Conservation (phyloP, 1,140 invertebrate species). For the Bombus fervidus region DNA sequence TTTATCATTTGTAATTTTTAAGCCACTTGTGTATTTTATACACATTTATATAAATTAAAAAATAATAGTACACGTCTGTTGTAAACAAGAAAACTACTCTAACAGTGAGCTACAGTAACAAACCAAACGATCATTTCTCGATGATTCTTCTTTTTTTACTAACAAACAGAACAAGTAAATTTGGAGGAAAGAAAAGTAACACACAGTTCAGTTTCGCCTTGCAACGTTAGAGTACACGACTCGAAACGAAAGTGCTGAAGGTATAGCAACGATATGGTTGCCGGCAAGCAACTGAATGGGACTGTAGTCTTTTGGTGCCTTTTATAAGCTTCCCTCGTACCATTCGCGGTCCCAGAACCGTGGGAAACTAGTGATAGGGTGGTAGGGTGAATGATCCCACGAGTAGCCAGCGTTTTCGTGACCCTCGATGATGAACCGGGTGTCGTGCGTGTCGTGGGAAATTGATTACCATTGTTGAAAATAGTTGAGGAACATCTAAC, state of each 20-base stretch:
- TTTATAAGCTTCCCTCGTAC: conserved; percentile 35
- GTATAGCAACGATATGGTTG: not conserved
- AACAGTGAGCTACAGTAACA: too few relatives aligned
- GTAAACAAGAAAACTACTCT: too few relatives aligned
- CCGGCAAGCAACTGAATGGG: conserved; percentile 10
- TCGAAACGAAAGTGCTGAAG: not conserved
- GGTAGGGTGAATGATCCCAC: conserved; percentile 3
- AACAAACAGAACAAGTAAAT: not conserved
- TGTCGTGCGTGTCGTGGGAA: not conserved
- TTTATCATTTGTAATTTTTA: not conserved
- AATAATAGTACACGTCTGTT: not conserved
- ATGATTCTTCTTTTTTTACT: too few relatives aligned
- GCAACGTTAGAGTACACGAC: not conserved
- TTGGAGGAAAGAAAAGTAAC: not conserved
- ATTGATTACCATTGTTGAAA: conserved; percentile 5
- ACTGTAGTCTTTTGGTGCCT: not conserved
- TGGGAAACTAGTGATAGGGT: conserved; percentile 26
- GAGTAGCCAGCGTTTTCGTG: conserved; percentile 16
- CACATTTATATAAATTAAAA: not conserved
- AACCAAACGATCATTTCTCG: too few relatives aligned
- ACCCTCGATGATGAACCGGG: not conserved
- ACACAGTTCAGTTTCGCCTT: not conserved
- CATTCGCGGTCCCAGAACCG: conserved; percentile 1
- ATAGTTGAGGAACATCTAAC: not conserved
- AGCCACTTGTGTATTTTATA: not conserved